Evolutionary conservation across 2,797 vertebrate species (phyloP).

Genomic region (Oophaga sylvatica): DNA sequence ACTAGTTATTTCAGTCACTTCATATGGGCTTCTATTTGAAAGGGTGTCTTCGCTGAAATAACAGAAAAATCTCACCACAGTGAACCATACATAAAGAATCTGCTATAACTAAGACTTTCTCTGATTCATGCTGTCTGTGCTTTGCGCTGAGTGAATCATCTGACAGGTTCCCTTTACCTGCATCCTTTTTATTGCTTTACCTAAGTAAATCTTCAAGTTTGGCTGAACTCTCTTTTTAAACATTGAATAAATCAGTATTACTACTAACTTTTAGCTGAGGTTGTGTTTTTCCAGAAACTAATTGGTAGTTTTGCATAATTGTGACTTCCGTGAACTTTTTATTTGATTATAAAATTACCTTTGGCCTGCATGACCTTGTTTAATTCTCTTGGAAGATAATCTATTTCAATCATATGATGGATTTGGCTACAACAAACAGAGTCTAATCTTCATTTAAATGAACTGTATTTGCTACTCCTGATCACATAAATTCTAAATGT

Average conservation of each 20-base stretch:
- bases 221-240: not conserved
- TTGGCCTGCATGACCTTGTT: not conserved
- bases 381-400: conserved; percentile 3
- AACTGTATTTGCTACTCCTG: not conserved
- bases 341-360: conserved; percentile 8
- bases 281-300: not conserved
- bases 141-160: too few relatives aligned
- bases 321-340: conserved; percentile 2
- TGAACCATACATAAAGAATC: too few relatives aligned
- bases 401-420: conserved; percentile 3
- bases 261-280: not conserved
- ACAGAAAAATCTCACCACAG: too few relatives aligned
- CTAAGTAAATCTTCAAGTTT: not conserved
- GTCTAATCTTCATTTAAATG: not conserved
- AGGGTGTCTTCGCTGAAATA: too few relatives aligned
- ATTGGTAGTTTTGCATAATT: not conserved
- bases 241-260: not conserved
- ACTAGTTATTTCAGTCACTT: too few relatives aligned
- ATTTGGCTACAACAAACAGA: not conserved
- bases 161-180: not conserved
- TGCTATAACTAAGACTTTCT: too few relatives aligned
- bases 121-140: too few relatives aligned
- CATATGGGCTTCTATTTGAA: too few relatives aligned
- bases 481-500: not conserved
- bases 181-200: not conserved